Evolutionary conservation across 2,888 invertebrate species (phyloP), one percentile per base, ranked within the genome.

Genomic region (Andrena hattorfiana): DNA sequence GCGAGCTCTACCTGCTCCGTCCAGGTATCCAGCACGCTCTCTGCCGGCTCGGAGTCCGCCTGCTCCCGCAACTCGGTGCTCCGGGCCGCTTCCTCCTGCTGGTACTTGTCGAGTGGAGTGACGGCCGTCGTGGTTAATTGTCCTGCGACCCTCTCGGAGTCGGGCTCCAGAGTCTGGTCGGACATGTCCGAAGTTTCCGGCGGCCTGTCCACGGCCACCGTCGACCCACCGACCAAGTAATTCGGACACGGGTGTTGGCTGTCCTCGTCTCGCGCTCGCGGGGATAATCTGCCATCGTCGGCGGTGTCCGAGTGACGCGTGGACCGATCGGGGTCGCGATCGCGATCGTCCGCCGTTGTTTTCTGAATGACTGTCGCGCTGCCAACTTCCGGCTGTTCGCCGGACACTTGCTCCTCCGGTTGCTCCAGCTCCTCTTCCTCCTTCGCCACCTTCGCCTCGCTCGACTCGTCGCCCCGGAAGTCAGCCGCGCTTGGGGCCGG

Each of bases 1-100:
- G 63, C 68, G 49, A 59, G 81, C 1, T 20, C 51, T 26, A 23
- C 60, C 26, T 64, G 79, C 20, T 89, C 85, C 5, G 81, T 28
- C 90, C 89, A 89, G 7, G 82, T 83, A 6, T 87, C 86, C 1
- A 60, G 7, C 10, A 64, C 67, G 6, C 87, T 83, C 56, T 71
- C 81, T 8, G 67, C 74, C 13, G 63, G 71, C 10, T 8, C 49
- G 26, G 35, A 23, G 2, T 72, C 67, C 5, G 49, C 23, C 2
- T 64, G 26, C n/a, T 48, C 63, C 16, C 80, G 76, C 7, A 23
- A 64, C 5, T 56, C 59, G 7, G 32, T 30, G 2, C 26, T 54
- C 23, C 23, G 59, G 7, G 78, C 8, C 62, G 83, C 81, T 49
- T 85, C 85, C 28, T 88, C 79, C 8, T 77, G 42, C 20, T 85